Evolutionary conservation across 2,888 invertebrate genomes (phyloP), one percentile per base, ranked within the genome.

Genomic region (Liposcelis brunnea): DNA sequence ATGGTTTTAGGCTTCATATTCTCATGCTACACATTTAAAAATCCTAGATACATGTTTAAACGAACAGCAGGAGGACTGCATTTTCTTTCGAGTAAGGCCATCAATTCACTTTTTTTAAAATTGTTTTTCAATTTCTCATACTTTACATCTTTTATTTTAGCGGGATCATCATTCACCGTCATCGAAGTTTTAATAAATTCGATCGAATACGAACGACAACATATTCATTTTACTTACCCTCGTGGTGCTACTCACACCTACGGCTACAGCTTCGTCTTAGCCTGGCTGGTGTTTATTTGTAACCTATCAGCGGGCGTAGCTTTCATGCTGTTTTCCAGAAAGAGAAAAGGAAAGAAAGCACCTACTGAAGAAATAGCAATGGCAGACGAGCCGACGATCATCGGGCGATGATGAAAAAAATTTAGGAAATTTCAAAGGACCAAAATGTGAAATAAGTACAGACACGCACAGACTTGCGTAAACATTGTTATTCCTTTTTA

Each of bases 41-140:
- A 87, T 58, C 82, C 85, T 2, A 72, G 87, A 3, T 89, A 89
- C 60, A 87, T 84, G 77, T 86, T 85, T 66, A 89, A 89, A 60
- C 69, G 89, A 32, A 69, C 89, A 18, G 84, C 87, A 2, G 85
- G 82, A 1, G 80, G 83, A 15, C 79, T 87, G 49, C 82, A 86
- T 58, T 77, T 89, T 55, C 80, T 89, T 48, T 77, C 83, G 58
- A 78, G 83, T 82, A 61, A 72, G 69, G n/a, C n/a, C n/a, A n/a
- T n/a, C n/a, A n/a, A n/a, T 67, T 21, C 44, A n/a, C n/a, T n/a
- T n/a, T n/a, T n/a, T n/a, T n/a, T n/a, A n/a, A n/a, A n/a, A n/a
- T n/a, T n/a, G n/a, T n/a, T n/a, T n/a, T n/a, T n/a, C n/a, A n/a
- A n/a, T n/a, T n/a, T n/a, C n/a, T n/a, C n/a, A 32, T 32, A n/a